Percentiles rank a stretch among this genome's conserved stretches.
These are phyloP conservation scores for Fukomys damarensis DNA, from an alignment of 2,113 vertebrate genomes.

Conservation along the genomic window DNA sequence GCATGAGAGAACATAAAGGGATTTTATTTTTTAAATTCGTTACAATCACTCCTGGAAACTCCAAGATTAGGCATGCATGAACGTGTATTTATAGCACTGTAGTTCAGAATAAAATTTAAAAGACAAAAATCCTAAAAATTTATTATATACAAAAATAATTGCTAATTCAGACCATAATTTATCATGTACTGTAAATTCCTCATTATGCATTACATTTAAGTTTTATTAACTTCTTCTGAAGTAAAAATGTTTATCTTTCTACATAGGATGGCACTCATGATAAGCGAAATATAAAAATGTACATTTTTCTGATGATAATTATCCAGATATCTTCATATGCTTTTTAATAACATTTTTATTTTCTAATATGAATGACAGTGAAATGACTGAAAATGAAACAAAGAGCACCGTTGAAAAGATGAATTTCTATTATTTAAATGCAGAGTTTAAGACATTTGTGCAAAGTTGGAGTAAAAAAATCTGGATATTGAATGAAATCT, in stretches of 20 bases:
- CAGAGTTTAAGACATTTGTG: neutral
- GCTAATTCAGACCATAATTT: neutral
- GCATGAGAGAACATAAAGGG: neutral
- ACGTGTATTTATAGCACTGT: neutral
- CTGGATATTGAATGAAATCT: neutral
- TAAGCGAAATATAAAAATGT: neutral
- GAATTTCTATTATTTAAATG: neutral
- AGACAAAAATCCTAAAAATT: neutral
- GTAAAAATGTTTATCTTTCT: neutral
- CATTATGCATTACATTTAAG: neutral
- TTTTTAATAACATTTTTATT: neutral
- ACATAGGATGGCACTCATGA: neutral
- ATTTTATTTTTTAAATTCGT: constrained; percentile 20
- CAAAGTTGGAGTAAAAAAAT: neutral
- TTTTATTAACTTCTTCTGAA: neutral
- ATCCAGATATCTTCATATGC: neutral
- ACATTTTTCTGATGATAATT: neutral
- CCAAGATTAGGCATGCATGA: neutral
- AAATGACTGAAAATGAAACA: neutral
- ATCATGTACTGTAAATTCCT: neutral
- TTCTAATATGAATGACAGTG: neutral
- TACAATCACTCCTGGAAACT: neutral
- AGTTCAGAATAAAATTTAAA: constrained; percentile 43
- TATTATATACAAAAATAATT: neutral
- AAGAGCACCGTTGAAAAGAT: neutral